Evolutionary conservation across 2,797 vertebrate genomes (phyloP).

Genomic region (Tiaroga cobitis): DNA sequence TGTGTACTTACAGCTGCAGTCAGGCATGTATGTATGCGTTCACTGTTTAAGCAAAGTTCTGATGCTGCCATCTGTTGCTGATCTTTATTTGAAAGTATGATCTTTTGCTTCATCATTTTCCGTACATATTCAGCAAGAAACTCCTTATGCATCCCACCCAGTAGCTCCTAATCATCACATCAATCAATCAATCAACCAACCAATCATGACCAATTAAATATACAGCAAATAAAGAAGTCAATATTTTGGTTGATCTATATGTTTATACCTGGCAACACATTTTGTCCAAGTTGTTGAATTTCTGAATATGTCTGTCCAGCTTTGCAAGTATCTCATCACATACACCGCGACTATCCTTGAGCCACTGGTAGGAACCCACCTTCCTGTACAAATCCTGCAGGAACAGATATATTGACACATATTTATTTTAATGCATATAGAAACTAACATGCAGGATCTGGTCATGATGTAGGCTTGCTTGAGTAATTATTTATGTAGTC

Average conservation of each 20-base stretch:
- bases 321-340: conserved; percentile 63
- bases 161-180: conserved; percentile 75
- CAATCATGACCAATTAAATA: background rate
- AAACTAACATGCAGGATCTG: background rate
- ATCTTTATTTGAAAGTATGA: conserved; percentile 76
- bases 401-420: background rate
- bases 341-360: conserved; percentile 53
- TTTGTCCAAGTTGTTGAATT: conserved; percentile 56
- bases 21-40: conserved; percentile 76
- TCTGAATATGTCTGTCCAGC: conserved; percentile 52
- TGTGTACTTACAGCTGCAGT: conserved; percentile 72
- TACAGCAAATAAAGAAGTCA: background rate
- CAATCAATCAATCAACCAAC: conserved; percentile 5
- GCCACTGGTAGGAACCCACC: conserved; percentile 73
- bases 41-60: conserved; percentile 68
- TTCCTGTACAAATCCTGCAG: conserved; percentile 69
- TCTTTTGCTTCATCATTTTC: conserved; percentile 81
- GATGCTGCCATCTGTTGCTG: conserved; percentile 75
- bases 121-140: conserved; percentile 83
- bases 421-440: background rate
- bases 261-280: conserved; percentile 68
- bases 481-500: background rate
- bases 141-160: conserved; percentile 77
- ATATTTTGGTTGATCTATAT: background rate
- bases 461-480: background rate